phyloP scores from a whole-genome alignment of 2,888 invertebrate genomes.

The Formica aserva region DNA sequence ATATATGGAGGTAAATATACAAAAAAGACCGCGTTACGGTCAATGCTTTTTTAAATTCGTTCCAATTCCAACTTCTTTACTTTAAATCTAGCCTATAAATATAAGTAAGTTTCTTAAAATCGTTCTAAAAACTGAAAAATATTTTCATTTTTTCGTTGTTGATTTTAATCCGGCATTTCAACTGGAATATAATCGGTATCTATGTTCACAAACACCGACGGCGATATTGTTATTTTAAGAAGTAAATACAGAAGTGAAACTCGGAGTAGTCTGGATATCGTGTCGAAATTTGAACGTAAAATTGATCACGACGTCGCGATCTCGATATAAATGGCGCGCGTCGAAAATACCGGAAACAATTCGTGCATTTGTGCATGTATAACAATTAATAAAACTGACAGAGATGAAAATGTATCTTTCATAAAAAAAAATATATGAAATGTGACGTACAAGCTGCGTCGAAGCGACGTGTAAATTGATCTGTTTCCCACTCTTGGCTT shows the following conservation, averaged over 20 bases:
- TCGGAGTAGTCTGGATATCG: not conserved
- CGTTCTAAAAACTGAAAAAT: not conserved
- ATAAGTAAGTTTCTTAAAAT: slow-evolving; percentile 16
- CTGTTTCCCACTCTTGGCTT: not conserved
- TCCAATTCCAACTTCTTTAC: not conserved
- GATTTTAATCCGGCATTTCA: slow-evolving; percentile 15
- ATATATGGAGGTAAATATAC: slow-evolving; percentile 21
- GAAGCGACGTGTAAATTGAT: slow-evolving; percentile 19
- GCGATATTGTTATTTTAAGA: slow-evolving; percentile 27
- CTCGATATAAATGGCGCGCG: not conserved
- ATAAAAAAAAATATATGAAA: not conserved
- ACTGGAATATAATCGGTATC: slow-evolving; percentile 3
- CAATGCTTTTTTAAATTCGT: not conserved
- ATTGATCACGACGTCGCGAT: not conserved
- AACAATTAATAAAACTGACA: slow-evolving; percentile 17
- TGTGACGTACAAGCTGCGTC: not conserved
- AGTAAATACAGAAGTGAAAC: not conserved
- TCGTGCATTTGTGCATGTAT: not conserved
- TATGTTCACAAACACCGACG: not conserved
- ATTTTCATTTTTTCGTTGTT: slow-evolving; percentile 18
- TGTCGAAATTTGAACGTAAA: slow-evolving; percentile 3
- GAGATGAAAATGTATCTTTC: not conserved
- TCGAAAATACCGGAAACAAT: not conserved
- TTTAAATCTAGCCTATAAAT: slow-evolving; percentile 23
- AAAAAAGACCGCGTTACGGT: not conserved